Conservation (phyloP, 2,113 vertebrate species). For the Talpa occidentalis region DNA sequence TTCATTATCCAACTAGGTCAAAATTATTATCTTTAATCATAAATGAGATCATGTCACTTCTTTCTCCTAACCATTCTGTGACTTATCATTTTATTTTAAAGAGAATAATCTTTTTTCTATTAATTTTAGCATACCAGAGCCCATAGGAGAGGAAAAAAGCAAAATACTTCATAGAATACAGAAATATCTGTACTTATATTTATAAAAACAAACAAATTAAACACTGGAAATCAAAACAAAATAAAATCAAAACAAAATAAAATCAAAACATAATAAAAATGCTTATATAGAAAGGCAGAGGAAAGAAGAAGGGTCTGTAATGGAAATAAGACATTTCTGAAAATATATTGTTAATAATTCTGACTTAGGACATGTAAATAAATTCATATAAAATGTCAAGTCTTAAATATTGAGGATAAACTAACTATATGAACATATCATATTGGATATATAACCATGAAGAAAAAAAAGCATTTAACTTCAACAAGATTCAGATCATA, state of each 20-base stretch:
- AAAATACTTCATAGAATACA: background rate
- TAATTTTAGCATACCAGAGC: background rate
- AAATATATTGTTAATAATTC: background rate
- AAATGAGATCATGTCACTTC: background rate
- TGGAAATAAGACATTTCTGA: background rate
- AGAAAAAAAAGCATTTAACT: background rate
- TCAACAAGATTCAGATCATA: background rate
- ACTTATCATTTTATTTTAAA: background rate
- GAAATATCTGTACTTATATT: background rate
- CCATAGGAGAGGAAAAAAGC: background rate
- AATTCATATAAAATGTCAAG: background rate
- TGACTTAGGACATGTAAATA: conserved; percentile 7
- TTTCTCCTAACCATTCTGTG: background rate
- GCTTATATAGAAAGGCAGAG: background rate
- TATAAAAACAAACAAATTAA: background rate
- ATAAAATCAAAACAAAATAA: no score
- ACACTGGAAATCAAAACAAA: background rate
- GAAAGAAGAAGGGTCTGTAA: background rate
- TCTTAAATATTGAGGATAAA: background rate
- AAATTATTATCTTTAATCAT: conserved; percentile 3
- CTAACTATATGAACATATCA: background rate
- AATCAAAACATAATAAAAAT: background rate
- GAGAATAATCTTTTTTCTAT: background rate
- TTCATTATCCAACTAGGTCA: background rate
- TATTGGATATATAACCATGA: background rate